These are phyloP conservation scores for Cynopterus brachyotis DNA, from an alignment of 2,113 vertebrate genomes.

Conservation along the genomic window DNA sequence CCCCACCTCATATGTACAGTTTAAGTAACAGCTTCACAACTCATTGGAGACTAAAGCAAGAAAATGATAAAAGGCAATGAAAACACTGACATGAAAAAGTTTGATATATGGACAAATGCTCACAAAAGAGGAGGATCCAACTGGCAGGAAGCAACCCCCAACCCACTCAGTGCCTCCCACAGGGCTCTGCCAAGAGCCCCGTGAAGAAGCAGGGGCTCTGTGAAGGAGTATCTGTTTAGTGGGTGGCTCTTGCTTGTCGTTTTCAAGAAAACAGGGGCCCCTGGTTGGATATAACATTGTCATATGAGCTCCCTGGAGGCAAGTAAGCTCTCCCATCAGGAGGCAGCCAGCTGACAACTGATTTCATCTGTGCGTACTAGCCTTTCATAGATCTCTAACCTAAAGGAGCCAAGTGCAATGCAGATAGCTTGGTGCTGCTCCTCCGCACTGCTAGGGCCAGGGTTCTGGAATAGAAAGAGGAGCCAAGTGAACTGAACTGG, in stretches of 20 bases:
- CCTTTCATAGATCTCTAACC: not conserved
- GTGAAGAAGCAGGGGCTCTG: not conserved
- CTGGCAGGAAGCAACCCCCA: not conserved
- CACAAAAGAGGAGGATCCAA: not conserved
- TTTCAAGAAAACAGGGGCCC: not conserved
- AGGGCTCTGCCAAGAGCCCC: not conserved
- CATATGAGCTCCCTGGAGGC: not conserved
- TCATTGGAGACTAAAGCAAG: not conserved
- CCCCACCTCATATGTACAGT: not conserved
- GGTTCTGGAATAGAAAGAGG: not conserved
- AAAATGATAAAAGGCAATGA: conserved; percentile 14
- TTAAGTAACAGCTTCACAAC: not conserved
- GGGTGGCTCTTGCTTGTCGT: not conserved
- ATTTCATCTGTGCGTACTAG: not conserved
- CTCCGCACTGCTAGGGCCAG: not conserved
- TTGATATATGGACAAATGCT: not conserved
- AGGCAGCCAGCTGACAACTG: not conserved
- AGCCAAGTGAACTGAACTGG: not conserved
- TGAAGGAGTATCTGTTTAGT: not conserved
- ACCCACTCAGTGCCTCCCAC: not conserved
- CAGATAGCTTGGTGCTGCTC: not conserved
- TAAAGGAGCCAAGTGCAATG: not conserved
- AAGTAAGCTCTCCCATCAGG: not conserved
- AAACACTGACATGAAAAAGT: not conserved
- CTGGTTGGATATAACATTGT: not conserved